Base-by-base conservation (phyloP, 2,113 vertebrate species). In the Hirundichthys speculiger region DNA sequence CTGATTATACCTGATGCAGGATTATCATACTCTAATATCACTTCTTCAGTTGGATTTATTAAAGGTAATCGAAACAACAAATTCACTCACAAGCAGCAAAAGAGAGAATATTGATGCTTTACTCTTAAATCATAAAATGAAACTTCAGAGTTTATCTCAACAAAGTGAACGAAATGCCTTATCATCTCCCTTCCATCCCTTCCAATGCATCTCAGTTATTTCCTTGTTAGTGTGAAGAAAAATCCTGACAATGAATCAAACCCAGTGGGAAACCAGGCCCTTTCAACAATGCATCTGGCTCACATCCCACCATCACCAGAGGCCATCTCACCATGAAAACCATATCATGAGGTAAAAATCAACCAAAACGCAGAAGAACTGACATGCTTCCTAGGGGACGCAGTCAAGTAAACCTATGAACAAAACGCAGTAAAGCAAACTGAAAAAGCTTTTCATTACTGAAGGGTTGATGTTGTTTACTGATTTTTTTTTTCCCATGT, bases 251-350 rank as follows among this genome's bases (percentile, higher is more conserved):
- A 69, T 53, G 59, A 79, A 22, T 62, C 41, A 62, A 69, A 70
- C 73, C 80, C 80, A 51, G 67, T 40, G 68, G 78, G 83, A 82
- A n/a, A 6, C 38, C 12, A 11, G 41, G 21, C 56, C 62, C 20
- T 72, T 78, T 51, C 61, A 75, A 75, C 80, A 83, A 77, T 65
- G 14, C 63, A 48, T 24, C 70, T 77, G 77, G 76, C 59, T 69
- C 56, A 43, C 25, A 51, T 73, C 71, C 71, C 71, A 43, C 3
- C 2, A 30, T 11, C 64, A 59, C 53, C 27, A 25, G 39, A 30
- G 20, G 27, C 30, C 24, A 15, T 6, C 21, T 25, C 34, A 41
- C 25, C 3, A 24, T 1, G 20, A 19, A 16, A 34, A 10, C 6
- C 11, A n/a, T n/a, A n/a, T n/a, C n/a, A n/a, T n/a, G n/a, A n/a